Base-by-base conservation (phyloP, 2,797 vertebrate species). In the Poeciliopsis infans region DNA sequence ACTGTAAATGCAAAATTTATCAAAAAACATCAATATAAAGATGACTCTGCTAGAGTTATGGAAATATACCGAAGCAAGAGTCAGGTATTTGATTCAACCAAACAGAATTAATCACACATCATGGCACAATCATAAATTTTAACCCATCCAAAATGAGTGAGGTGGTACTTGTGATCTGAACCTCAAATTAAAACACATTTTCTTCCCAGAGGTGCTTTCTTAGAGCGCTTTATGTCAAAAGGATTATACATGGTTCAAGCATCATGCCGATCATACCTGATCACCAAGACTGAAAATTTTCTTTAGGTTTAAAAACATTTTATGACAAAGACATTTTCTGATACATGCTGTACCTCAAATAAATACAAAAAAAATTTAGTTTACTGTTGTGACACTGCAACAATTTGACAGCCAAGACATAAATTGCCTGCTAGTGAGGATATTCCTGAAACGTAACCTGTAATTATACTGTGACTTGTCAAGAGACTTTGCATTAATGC, bases 171-270 rank as follows among this genome's bases (percentile, higher is more conserved):
- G 39, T 69, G 5, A 69, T 43, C 41, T n/a, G 66, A 69, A 69
- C 39, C 20, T 43, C 31, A 66, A 66, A 11, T 66, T 20, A 66
- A 75, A 68, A 72, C 12, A 47, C 5, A 31, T 75, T 20, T 59
- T 74, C 16, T 20, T n/a, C n/a, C n/a, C n/a, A 75, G 18, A 33
- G 28, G 47, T 46, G 46, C 20, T 80, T 77, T 64, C 36, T 68
- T 23, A 39, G 36, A 41, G 64, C 20, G 8, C 36, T 39, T 41
- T 18, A 80, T 59, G 82, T 85, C 76, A 71, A 81, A 87, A 76
- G 74, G 61, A 87, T 79, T 84, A 76, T 75, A 83, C 33, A 20
- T 47, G 43, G 41, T 61, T 81, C 78, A 66, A 82, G 16, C 59
- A 68, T 46, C 72, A 23, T 46, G 74, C 25, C 69, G 53, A 46